Evolutionary conservation across 1,140 invertebrate species (phyloP).

Genomic region (Muscidifurax raptorellus): DNA sequence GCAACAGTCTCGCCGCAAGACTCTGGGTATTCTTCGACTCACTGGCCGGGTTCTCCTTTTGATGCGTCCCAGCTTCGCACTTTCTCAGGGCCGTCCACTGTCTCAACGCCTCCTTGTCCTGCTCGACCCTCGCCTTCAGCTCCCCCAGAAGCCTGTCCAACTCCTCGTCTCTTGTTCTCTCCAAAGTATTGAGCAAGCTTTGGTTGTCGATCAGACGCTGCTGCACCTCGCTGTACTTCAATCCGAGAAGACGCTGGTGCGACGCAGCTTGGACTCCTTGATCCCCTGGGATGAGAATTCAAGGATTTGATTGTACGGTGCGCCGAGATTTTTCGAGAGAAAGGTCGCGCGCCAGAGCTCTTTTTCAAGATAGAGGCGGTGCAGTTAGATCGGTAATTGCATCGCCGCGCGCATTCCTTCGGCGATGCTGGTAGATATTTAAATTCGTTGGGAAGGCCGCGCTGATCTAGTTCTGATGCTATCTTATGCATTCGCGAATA

Average conservation of each 20-base stretch:
- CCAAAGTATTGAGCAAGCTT: constrained; percentile 89
- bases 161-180: constrained; percentile 77
- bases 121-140: constrained; percentile 80
- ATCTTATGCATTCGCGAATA: neutral
- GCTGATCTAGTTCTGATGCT: neutral
- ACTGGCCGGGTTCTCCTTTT: constrained; percentile 54
- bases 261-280: constrained; percentile 86
- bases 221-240: constrained; percentile 88
- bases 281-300: constrained; percentile 56
- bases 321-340: constrained; percentile 20
- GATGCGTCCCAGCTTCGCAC: neutral
- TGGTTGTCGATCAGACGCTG: constrained; percentile 94
- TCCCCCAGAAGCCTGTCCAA: constrained; percentile 74
- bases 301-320: too few relatives aligned
- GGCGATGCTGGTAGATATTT: neutral
- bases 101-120: constrained; percentile 83
- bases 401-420: neutral
- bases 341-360: constrained; percentile 75
- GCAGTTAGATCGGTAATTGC: neutral
- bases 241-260: constrained; percentile 90
- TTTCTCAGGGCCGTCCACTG: constrained; percentile 81
- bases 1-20: constrained; percentile 83
- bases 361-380: neutral
- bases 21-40: constrained; percentile 62
- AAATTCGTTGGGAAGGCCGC: neutral